phyloP scores from a whole-genome alignment of 1,140 invertebrate genomes.

The Pteromalus puparum region DNA sequence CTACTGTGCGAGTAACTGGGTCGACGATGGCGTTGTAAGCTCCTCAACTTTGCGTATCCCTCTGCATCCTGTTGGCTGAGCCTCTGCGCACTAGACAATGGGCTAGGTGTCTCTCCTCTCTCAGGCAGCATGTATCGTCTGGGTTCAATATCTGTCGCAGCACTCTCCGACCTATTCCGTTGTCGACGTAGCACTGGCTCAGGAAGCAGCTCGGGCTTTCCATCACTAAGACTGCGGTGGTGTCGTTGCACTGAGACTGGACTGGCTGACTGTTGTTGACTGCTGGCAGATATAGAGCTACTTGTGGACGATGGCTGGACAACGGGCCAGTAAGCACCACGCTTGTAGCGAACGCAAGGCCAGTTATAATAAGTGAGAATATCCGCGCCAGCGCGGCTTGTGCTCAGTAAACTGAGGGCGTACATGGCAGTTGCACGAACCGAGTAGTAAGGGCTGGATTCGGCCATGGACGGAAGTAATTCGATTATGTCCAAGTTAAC shows the following conservation, averaged over 20 bases:
- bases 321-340: constrained; percentile 90
- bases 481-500: constrained; percentile 78
- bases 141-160: constrained; percentile 69
- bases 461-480: constrained; percentile 82
- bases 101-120: constrained; percentile 84
- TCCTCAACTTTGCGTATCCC: constrained; percentile 88
- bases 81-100: constrained; percentile 87
- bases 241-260: constrained; percentile 69
- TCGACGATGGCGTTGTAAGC: constrained; percentile 81
- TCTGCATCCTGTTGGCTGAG: constrained; percentile 84
- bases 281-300: neutral
- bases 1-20: constrained; percentile 74
- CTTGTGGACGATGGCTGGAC: constrained; percentile 70
- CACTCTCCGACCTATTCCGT: constrained; percentile 72
- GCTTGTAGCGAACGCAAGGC: constrained; percentile 87
- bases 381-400: constrained; percentile 88
- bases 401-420: constrained; percentile 88
- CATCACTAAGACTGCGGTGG: constrained; percentile 72
- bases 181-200: constrained; percentile 66
- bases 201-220: constrained; percentile 69
- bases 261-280: constrained; percentile 68
- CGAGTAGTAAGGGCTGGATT: constrained; percentile 88
- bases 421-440: constrained; percentile 93
- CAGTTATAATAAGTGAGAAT: constrained; percentile 83
- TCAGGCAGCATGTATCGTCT: constrained; percentile 71